Evolutionary conservation across 53 echinoderm and acorn worm species (phyloP).

Genomic region (Mesocentrotus franciscanus): DNA sequence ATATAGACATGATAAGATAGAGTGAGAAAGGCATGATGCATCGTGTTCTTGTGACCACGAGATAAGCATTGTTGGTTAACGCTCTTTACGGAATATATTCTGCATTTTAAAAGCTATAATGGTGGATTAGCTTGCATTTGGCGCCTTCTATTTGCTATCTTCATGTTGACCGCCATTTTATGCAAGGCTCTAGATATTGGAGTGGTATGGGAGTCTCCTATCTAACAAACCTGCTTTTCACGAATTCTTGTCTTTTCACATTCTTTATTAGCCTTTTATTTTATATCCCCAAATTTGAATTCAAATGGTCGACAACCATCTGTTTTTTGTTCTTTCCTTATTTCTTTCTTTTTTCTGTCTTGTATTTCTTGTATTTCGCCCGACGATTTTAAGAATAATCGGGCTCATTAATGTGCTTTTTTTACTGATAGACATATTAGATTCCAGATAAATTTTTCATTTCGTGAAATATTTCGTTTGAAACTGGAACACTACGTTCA

Average conservation of each 20-base stretch:
- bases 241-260: background rate
- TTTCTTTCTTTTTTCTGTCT: too few relatives aligned
- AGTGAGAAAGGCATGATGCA: background rate
- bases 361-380: too few relatives aligned
- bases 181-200: background rate
- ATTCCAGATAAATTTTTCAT: background rate
- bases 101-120: background rate
- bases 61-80: background rate
- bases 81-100: background rate
- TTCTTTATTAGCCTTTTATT: background rate
- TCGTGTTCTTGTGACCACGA: background rate
- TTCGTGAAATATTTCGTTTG: too few relatives aligned
- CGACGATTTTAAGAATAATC: too few relatives aligned
- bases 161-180: background rate
- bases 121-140: background rate
- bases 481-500: too few relatives aligned
- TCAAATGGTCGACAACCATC: background rate
- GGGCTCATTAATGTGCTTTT: background rate
- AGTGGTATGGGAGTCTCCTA: too few relatives aligned
- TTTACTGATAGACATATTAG: background rate
- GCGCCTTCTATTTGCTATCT: background rate
- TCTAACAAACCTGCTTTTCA: background rate
- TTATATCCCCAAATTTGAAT: background rate
- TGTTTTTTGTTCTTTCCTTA: too few relatives aligned
- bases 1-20: background rate